phyloP scores from a whole-genome alignment of 2,888 invertebrate genomes.

The Eupelmus urozonus region DNA sequence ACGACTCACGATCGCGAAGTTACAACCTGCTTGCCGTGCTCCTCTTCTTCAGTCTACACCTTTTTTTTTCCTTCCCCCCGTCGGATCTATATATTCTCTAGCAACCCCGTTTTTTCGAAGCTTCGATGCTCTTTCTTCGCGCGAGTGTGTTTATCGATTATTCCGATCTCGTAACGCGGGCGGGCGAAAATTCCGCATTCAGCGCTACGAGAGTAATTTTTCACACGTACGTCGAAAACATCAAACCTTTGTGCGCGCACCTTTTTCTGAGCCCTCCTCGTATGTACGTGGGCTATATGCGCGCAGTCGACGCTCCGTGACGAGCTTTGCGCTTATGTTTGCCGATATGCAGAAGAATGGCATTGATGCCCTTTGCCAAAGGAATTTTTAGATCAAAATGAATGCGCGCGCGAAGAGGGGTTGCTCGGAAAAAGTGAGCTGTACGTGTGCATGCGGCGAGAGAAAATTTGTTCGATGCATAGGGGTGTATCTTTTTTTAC shows the following conservation, averaged over 20 bases:
- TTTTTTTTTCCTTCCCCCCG: constrained; percentile 7
- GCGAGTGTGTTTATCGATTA: constrained; percentile 57
- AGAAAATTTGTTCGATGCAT: neutral
- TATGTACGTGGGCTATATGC: no score
- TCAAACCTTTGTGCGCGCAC: constrained; percentile 48
- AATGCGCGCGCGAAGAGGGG: neutral
- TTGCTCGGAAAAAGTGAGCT: neutral
- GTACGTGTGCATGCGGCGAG: neutral
- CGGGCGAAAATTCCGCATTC: constrained; percentile 54
- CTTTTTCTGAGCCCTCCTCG: constrained; percentile 14
- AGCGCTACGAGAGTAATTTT: constrained; percentile 52
- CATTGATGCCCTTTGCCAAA: constrained; percentile 2
- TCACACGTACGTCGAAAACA: constrained; percentile 55
- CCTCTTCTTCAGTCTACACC: neutral
- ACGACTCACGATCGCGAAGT: constrained; percentile 41
- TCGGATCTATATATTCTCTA: neutral
- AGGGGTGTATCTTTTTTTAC: no score
- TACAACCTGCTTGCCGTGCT: constrained; percentile 34
- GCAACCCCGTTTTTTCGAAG: neutral
- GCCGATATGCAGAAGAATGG: constrained; percentile 8
- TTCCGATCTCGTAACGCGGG: constrained; percentile 54
- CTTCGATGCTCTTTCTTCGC: constrained; percentile 15
- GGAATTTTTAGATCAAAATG: constrained; percentile 24
- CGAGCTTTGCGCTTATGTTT: constrained; percentile 16
- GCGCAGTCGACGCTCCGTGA: neutral